These are phyloP conservation scores for Trypoxylon attenuatum DNA, from an alignment of 2,888 invertebrate genomes.

Conservation along the genomic window DNA sequence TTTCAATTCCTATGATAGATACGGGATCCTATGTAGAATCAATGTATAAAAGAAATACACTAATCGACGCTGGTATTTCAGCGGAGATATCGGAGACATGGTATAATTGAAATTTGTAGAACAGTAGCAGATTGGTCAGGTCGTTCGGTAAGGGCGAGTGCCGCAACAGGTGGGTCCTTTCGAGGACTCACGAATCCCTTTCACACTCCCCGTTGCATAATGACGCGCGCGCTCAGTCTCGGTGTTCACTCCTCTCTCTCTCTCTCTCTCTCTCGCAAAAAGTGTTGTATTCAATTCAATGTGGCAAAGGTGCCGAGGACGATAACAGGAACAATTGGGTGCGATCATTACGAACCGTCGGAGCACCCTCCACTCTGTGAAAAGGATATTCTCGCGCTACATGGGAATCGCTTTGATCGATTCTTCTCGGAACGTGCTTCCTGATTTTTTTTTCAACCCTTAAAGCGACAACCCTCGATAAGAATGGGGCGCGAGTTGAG, in stretches of 20 bases:
- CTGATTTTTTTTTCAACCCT: too few relatives aligned
- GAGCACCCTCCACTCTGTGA: neutral
- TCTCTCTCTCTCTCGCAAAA: conserved; percentile 17
- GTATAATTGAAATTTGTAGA: conserved; percentile 15
- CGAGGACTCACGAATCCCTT: conserved; percentile 56
- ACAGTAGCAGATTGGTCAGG: conserved; percentile 30
- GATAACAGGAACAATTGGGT: conserved; percentile 10
- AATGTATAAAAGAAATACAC: too few relatives aligned
- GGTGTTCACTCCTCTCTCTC: too few relatives aligned
- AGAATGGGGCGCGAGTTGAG: too few relatives aligned
- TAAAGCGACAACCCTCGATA: too few relatives aligned
- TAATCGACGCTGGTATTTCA: too few relatives aligned
- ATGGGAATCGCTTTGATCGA: neutral
- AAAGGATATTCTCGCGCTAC: neutral
- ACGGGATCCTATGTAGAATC: too few relatives aligned
- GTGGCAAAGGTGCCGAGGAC: neutral
- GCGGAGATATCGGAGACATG: too few relatives aligned
- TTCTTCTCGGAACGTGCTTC: too few relatives aligned
- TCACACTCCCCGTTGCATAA: conserved; percentile 52
- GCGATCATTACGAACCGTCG: neutral
- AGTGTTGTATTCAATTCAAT: conserved; percentile 11
- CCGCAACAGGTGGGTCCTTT: conserved; percentile 71
- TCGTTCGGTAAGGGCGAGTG: conserved; percentile 25
- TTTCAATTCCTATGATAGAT: too few relatives aligned
- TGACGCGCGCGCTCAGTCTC: conserved; percentile 29